Conservation (phyloP, 2,113 vertebrate genomes). For the Cinclus mexicanus region DNA sequence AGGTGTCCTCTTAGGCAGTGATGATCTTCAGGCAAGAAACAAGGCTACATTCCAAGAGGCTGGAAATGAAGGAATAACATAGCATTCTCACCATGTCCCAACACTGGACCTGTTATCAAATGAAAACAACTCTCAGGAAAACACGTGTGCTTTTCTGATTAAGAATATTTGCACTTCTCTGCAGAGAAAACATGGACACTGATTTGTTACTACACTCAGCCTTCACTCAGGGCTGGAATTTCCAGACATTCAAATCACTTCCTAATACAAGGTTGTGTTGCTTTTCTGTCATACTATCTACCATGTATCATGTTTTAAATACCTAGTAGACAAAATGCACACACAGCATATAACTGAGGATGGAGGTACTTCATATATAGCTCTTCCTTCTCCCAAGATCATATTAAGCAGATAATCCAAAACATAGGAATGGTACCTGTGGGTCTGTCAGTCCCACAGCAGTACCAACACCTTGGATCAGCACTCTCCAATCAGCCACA, state of each 20-base stretch:
- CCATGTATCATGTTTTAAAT: not conserved
- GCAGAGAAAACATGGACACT: not conserved
- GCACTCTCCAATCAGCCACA: not conserved
- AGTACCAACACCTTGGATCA: not conserved
- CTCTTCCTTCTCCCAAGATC: not conserved
- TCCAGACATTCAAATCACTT: conserved; percentile 46
- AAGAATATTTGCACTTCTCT: not conserved
- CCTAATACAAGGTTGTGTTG: not conserved
- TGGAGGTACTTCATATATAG: not conserved
- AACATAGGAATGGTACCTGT: not conserved
- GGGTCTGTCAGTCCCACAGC: not conserved
- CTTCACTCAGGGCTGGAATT: not conserved
- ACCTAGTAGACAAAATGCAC: not conserved
- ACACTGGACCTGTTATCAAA: not conserved
- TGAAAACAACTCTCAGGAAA: not conserved
- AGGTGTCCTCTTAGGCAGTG: not conserved
- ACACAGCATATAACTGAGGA: not conserved
- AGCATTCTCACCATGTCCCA: not conserved
- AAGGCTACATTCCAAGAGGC: not conserved
- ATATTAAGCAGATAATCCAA: not conserved
- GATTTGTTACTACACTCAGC: not conserved
- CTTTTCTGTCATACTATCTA: not conserved
- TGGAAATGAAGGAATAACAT: not conserved
- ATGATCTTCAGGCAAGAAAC: not conserved
- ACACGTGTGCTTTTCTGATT: not conserved